Evolutionary conservation across 2,113 vertebrate genomes (phyloP).

Genomic region (Calcarius ornatus): DNA sequence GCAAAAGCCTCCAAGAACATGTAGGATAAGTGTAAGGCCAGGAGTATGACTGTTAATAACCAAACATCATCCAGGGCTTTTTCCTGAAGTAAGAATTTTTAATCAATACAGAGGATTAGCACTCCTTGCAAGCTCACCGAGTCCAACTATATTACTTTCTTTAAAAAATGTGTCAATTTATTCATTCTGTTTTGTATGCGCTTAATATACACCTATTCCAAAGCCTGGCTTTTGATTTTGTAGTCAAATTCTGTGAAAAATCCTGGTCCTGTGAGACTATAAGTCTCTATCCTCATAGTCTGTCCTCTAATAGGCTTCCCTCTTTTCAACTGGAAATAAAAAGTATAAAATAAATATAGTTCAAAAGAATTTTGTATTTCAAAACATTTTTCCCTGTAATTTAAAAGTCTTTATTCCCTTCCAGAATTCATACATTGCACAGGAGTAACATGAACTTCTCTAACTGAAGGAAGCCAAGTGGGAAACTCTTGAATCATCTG

Average conservation of each 20-base stretch:
- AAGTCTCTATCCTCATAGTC: neutral
- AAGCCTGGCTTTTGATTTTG: neutral
- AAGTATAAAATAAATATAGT: neutral
- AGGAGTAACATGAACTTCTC: neutral
- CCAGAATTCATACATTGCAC: neutral
- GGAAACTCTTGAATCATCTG: neutral
- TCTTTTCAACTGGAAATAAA: neutral
- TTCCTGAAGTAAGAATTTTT: neutral
- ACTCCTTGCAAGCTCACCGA: neutral
- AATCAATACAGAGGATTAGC: neutral
- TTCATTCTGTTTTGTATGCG: accelerated
- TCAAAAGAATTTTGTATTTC: neutral
- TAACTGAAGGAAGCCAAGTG: neutral
- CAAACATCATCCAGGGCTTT: neutral
- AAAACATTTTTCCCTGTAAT: neutral
- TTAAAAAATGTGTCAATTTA: neutral
- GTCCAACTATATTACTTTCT: neutral
- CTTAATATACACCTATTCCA: neutral
- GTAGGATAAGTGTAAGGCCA: neutral
- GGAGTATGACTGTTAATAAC: neutral
- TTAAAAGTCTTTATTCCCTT: neutral
- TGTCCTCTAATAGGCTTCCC: neutral
- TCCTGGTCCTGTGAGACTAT: neutral
- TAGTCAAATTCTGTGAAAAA: neutral
- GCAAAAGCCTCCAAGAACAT: neutral